Percentiles rank a stretch among this genome's conserved stretches.
phyloP scores from a whole-genome alignment of 2,888 invertebrate species.

The Bombylius discolor region DNA sequence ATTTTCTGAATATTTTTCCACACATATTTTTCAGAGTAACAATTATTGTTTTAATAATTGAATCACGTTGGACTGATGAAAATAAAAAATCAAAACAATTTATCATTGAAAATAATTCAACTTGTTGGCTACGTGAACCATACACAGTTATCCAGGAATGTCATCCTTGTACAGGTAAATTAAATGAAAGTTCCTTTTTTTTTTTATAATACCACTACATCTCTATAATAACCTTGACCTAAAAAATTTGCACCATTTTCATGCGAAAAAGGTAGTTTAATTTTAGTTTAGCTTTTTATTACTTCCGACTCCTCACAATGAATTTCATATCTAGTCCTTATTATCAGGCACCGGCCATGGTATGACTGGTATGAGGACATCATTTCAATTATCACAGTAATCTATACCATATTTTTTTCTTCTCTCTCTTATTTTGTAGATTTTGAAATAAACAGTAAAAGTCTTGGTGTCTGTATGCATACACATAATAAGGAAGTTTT shows the following conservation, averaged over 20 bases:
- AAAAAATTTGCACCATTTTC: no score
- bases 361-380: no score
- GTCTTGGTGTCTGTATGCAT: constrained; percentile 67
- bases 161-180: constrained; percentile 66
- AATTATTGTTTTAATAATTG: constrained; percentile 65
- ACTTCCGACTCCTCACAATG: no score
- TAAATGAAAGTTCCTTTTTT: neutral
- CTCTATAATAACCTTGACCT: no score
- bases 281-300: no score
- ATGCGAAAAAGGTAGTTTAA: no score
- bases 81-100: constrained; percentile 49
- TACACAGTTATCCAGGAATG: constrained; percentile 63
- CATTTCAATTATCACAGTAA: no score
- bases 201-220: neutral
- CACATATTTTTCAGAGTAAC: constrained; percentile 47
- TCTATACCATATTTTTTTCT: no score
- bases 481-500: constrained; percentile 74
- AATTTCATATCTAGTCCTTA: no score
- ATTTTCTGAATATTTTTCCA: neutral
- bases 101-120: constrained; percentile 62
- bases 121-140: constrained; percentile 61
- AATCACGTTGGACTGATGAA: constrained; percentile 55
- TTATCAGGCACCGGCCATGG: no score
- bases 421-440: constrained; percentile 36
- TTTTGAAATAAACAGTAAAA: constrained; percentile 71